phyloP scores from a whole-genome alignment of 2,797 vertebrate genomes.

The Poeciliopsis paucimaculata region DNA sequence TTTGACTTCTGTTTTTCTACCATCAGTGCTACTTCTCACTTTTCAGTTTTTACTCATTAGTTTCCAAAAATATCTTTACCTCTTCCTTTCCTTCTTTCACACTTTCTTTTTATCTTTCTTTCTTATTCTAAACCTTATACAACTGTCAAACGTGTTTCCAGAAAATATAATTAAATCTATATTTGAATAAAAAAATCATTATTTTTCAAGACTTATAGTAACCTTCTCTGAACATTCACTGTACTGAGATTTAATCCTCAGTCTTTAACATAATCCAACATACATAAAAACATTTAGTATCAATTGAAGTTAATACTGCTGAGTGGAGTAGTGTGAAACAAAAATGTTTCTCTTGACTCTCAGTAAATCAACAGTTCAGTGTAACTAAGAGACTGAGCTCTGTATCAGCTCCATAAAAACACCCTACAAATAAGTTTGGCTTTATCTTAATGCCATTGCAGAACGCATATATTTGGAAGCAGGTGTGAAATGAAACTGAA shows the following conservation, averaged over 20 bases:
- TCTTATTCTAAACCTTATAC: not conserved
- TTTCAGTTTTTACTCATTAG: not conserved
- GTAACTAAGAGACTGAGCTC: not conserved
- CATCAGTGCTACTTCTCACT: not conserved
- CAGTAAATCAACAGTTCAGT: constrained; percentile 8
- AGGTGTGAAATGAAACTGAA: not conserved
- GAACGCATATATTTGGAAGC: not conserved
- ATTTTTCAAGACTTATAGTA: constrained; percentile 17
- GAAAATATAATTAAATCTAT: not conserved
- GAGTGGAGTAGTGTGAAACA: constrained; percentile 39
- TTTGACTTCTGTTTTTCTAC: not conserved
- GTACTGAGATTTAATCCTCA: constrained; percentile 24
- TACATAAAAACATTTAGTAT: constrained; percentile 34
- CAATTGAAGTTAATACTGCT: constrained; percentile 49
- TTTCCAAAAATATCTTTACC: not conserved
- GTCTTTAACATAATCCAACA: constrained; percentile 29
- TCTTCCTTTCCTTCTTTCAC: not conserved
- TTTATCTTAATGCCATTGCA: not conserved
- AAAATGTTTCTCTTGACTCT: constrained; percentile 21
- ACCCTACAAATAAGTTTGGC: not conserved
- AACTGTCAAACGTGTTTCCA: not conserved
- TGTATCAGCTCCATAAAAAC: not conserved
- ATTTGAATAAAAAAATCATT: constrained; percentile 15
- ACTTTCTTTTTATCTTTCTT: not conserved
- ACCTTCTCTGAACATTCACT: constrained; percentile 26